Base-by-base conservation (phyloP, 2,888 invertebrate species). In the Hecatera dysodea region DNA sequence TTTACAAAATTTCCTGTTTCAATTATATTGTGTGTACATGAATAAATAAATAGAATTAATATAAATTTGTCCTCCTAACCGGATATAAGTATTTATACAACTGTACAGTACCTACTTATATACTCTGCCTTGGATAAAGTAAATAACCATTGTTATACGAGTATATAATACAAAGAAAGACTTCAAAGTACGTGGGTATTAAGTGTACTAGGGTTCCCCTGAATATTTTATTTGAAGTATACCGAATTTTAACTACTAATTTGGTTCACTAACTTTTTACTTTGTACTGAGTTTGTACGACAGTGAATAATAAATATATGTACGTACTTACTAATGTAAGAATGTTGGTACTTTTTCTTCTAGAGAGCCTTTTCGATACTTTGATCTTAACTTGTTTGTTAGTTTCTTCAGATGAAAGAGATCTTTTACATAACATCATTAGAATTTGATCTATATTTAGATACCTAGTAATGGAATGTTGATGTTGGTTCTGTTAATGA, bases 281-380 rank as follows among this genome's bases (percentile, higher is more conserved):
- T 71, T 78, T 72, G 52, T 72, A 56, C 46, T 46, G 17, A 71
- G 65, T 78, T 78, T 42, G 48, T 62, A 56, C 24, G 52, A 72
- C 52, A 62, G 12, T 52, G 39, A 78, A 79, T 64, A 71, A 78
- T 66, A 78, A 62, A 76, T 50, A 48, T 39, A 59, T 17, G 33
- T 55, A 55, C 19, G 33, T 48, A 50, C 24, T 42, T 48, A 55
- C n/a, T 24, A 11, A 33, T 29, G 50, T 50, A 46, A 60, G 24
- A 44, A 55, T 19, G 52, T 70, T 46, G 15, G 2, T 46, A 52
- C 52, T 9, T 75, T 75, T 75, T 65, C 61, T 72, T 61, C 24
- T 19, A 50, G 39, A 44, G 60, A 39, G 36, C 29, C 63, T 77
- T 77, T 67, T 75, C 53, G 12, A 76, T 77, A 61, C 64, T 75